phyloP scores from a whole-genome alignment of 2,888 invertebrate species.

The Apocheima hispidaria region DNA sequence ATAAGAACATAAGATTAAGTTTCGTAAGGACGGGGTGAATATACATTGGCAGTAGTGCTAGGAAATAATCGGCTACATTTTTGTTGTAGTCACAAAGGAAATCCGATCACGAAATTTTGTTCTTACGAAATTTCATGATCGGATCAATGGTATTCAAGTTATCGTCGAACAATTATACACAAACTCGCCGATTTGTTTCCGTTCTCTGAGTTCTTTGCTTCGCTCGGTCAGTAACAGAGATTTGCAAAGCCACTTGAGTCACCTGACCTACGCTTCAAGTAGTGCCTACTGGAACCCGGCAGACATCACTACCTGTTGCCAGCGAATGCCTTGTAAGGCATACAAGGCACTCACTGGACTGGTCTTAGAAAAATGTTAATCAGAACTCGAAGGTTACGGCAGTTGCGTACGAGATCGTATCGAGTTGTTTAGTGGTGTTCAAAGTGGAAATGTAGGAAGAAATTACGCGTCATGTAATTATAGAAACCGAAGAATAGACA shows the following conservation, averaged over 20 bases:
- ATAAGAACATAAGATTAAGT: too few relatives aligned
- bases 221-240: too few relatives aligned
- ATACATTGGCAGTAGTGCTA: too few relatives aligned
- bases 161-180: too few relatives aligned
- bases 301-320: not conserved
- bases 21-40: too few relatives aligned
- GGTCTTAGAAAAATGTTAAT: slow-evolving; percentile 38
- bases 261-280: not conserved
- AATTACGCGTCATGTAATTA: not conserved
- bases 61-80: too few relatives aligned
- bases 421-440: slow-evolving; percentile 24
- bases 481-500: not conserved
- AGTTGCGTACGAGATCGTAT: slow-evolving; percentile 40
- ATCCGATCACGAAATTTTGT: too few relatives aligned
- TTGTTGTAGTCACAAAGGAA: too few relatives aligned
- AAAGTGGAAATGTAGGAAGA: not conserved
- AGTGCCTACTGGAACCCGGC: not conserved
- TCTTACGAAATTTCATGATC: too few relatives aligned
- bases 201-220: too few relatives aligned
- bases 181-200: too few relatives aligned
- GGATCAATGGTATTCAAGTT: too few relatives aligned
- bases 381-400: slow-evolving; percentile 37
- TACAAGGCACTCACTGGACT: not conserved
- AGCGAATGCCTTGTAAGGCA: not conserved
- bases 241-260: not conserved